Evolutionary conservation across 2,888 invertebrate genomes (phyloP).

Genomic region (Plebejus anna): DNA sequence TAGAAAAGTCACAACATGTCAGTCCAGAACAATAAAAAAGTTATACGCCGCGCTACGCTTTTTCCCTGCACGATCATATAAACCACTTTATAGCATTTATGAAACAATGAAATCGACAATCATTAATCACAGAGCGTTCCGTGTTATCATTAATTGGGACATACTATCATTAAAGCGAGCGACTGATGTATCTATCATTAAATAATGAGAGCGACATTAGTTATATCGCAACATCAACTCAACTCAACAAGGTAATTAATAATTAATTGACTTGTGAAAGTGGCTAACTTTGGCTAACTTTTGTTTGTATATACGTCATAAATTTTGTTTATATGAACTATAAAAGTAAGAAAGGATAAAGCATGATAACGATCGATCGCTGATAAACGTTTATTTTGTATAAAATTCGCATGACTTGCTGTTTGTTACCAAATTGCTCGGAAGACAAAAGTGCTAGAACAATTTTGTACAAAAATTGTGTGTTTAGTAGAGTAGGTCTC

Average conservation of each 20-base stretch:
- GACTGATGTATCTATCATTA: constrained; percentile 26
- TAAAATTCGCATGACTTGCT: too few species aligned
- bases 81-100: neutral
- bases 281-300: neutral
- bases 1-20: too few species aligned
- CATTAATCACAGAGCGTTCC: constrained; percentile 59
- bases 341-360: neutral
- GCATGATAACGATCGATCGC: neutral
- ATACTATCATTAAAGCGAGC: constrained; percentile 49
- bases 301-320: neutral
- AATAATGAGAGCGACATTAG: constrained; percentile 29
- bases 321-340: neutral
- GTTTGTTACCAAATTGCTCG: too few species aligned
- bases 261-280: constrained; percentile 28
- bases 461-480: too few species aligned
- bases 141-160: constrained; percentile 72
- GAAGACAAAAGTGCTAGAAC: too few species aligned
- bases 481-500: too few species aligned
- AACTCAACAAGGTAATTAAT: constrained; percentile 23
- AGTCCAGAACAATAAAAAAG: too few species aligned
- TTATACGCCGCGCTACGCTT: neutral
- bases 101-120: constrained; percentile 16
- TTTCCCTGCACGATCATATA: neutral
- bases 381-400: too few species aligned
- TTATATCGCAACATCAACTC: constrained; percentile 23